These are phyloP conservation scores for Cardiocondyla obscurior DNA, from an alignment of 1,140 invertebrate species.

Conservation along the genomic window DNA sequence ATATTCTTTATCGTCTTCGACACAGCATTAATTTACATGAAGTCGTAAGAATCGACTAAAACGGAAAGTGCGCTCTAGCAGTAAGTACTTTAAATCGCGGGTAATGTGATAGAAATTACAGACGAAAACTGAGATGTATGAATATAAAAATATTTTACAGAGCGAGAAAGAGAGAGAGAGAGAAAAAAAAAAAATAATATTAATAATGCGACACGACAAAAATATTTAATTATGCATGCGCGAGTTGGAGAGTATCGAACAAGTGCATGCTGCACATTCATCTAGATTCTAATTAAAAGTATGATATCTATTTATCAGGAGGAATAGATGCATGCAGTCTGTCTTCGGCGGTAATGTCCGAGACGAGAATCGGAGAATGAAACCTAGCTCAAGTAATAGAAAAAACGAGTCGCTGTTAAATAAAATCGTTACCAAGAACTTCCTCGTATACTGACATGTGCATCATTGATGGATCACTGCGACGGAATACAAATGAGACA, in stretches of 20 bases:
- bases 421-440: background rate
- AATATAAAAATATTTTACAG: slow-evolving; percentile 7
- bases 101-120: background rate
- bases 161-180: background rate
- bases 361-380: background rate
- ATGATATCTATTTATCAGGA: background rate
- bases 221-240: slow-evolving; percentile 30
- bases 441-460: background rate
- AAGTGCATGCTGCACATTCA: slow-evolving; percentile 48
- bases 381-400: background rate
- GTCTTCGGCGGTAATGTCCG: slow-evolving; percentile 2
- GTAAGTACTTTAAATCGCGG: background rate
- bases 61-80: background rate
- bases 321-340: slow-evolving; percentile 26
- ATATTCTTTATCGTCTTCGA: slow-evolving; percentile 8
- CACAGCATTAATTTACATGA: slow-evolving; percentile 6
- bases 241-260: slow-evolving; percentile 11
- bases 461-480: background rate
- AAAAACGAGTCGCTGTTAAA: background rate
- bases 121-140: background rate
- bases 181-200: no score
- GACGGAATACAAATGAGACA: background rate
- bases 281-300: slow-evolving; percentile 37
- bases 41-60: slow-evolving; percentile 10
- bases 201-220: slow-evolving; percentile 1